Evolutionary conservation across 2,113 vertebrate species (phyloP), one percentile per base, ranked within the genome.

Genomic region (Gopherus flavomarginatus): DNA sequence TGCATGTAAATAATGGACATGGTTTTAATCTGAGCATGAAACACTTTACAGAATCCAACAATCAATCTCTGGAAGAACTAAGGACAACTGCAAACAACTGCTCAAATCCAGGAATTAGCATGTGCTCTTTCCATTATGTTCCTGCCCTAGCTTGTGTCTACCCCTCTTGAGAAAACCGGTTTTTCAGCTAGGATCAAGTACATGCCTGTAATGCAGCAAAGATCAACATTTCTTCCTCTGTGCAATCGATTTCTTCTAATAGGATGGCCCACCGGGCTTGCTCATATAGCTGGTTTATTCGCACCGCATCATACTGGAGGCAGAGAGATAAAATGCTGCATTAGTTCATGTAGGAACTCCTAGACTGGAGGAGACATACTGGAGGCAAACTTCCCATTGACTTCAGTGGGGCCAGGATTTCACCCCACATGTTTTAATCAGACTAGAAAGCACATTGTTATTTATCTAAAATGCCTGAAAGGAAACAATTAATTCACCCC

Each of bases 211-310:
- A 94, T 0, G 99, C 99, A 13, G 99, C 99, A 7, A 99, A 99
- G 98, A 99, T 99, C 90, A 99, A 94, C 99, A 99, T 99, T 93
- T 99, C 99, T 85, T 99, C 99, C 57, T 99, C 99, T 0, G 99
- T 99, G 97, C 99, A 99, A 75, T 99, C 99, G 1, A 99, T 99
- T 94, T 99, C 99, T 97, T 99, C 99, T 91, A 99, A 90, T 69
- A 99, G 98, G 97, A 99, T 99, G 95, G 99, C 96, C 99, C 99
- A 99, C 27, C 99, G 99, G 3, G 99, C 99, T 97, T 99, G 99
- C 85, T 99, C 99, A 2, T 99, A 99, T 24, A 99, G 98, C 90
- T 99, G 99, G 49, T 99, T 99, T 98, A 99, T 99, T 83, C 99
- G 98, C 83, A 99, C 98, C 0, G 98, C 99, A 19, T 99, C 99